A percentile compares a stretch with the other conserved stretches of the same genome.
These are phyloP conservation scores for Xerus inauris DNA, from an alignment of 2,113 vertebrate species.

Conservation along the genomic window DNA sequence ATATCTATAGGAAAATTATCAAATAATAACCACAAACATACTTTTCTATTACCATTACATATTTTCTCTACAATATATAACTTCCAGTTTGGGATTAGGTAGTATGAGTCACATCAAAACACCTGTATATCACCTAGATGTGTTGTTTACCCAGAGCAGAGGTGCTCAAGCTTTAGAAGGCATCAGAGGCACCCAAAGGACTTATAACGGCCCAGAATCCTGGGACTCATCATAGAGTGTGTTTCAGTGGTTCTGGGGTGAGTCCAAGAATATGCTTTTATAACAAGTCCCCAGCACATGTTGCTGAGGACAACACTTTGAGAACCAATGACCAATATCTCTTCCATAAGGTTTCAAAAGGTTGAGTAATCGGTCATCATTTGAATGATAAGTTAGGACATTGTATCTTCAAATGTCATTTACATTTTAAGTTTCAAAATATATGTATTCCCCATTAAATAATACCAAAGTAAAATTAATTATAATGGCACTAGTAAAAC, in stretches of 20 bases:
- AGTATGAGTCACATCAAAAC: conserved; percentile 4
- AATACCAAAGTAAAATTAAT: conserved; percentile 34
- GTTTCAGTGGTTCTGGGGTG: neutral
- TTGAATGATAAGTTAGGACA: neutral
- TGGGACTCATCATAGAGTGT: neutral
- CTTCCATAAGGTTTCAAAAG: neutral
- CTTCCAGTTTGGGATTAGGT: neutral
- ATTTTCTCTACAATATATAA: neutral
- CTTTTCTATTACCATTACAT: neutral
- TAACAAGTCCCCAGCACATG: neutral
- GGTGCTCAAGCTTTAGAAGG: neutral
- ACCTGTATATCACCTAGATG: neutral
- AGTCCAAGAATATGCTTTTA: neutral
- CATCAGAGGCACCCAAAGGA: neutral
- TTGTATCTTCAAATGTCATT: conserved; percentile 22
- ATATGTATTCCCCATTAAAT: neutral
- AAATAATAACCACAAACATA: neutral
- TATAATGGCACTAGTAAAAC: conserved; percentile 24
- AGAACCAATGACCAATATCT: neutral
- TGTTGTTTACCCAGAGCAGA: neutral
- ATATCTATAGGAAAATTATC: conserved; percentile 36
- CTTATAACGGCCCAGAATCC: neutral
- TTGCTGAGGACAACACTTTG: neutral
- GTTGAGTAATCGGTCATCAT: neutral
- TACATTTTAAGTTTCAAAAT: conserved; percentile 49